Base-by-base conservation (phyloP, 1,140 invertebrate genomes). In the Brachystomella parvula region DNA sequence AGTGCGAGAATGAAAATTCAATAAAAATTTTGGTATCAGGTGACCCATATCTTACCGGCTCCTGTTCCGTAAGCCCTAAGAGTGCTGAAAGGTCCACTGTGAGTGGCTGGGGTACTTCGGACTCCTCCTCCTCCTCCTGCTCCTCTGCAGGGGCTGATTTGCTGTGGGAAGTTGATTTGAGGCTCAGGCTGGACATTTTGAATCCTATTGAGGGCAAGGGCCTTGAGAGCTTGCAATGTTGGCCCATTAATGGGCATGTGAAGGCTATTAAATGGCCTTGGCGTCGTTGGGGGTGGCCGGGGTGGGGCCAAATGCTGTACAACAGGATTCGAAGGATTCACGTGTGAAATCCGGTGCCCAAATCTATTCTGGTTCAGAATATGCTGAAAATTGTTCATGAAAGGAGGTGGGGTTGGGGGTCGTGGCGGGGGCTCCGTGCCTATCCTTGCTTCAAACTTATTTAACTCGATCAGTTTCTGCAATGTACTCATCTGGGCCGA, bases 381-480 rank as follows among this genome's bases (percentile, higher is more conserved):
- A 21, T 33, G 26, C 9, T 15, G 33, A 29, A 30, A 47, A 28
- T 39, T 47, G 9, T 28, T 6, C 47, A 44, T 6, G 35, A 63
- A 21, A 12, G 24, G 17, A 19, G 61, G 21, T 17, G 15, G 61
- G 35, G 33, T 3, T 28, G 61, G 61, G 3, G 26, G 24, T 53
- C 12, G 15, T 15, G 26, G 17, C 28, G 28, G 61, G 58, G 61
- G 44, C 58, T 15, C 19, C 61, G 21, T 15, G 47, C 24, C 61
- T 26, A 70, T 26, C 32, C 66, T 66, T n/a, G 64, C 35, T 58
- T 73, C 68, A 29, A 73, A 60, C 17, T 70, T 66, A 26, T 73
- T 68, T 3, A 73, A 47, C 21, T 66, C 63, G 17, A 73, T 61
- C 17, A 73, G 61, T 47, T 73, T 73, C 47, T 66, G 62, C 19